A percentile compares a stretch with the other conserved stretches of the same genome.
These are phyloP conservation scores for Enchytraeus crypticus DNA, from an alignment of 2,888 invertebrate species.

Conservation along the genomic window DNA sequence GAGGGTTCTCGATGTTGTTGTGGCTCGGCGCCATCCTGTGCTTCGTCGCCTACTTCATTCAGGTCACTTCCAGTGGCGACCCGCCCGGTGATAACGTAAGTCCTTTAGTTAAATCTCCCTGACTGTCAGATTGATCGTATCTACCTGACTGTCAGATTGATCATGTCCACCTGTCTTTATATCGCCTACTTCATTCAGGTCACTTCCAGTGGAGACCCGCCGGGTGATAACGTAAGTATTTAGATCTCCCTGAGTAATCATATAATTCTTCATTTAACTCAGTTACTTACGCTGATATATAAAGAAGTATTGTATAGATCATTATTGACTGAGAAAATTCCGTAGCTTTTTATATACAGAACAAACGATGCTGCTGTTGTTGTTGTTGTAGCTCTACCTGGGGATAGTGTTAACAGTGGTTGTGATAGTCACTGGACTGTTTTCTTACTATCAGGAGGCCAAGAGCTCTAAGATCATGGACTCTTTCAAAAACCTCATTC, in stretches of 20 bases:
- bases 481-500: too few species aligned
- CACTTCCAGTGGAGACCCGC: conserved; percentile 83
- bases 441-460: conserved; percentile 96
- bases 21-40: conserved; percentile 59
- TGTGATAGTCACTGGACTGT: conserved; percentile 93
- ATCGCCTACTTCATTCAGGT: conserved; percentile 65
- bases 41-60: conserved; percentile 74
- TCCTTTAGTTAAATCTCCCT: too few species aligned
- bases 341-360: neutral
- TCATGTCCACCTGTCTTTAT: conserved; percentile 66
- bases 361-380: neutral
- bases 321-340: neutral
- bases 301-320: too few species aligned
- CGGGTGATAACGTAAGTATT: conserved; percentile 68
- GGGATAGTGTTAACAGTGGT: conserved; percentile 88
- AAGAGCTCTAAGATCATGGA: too few species aligned
- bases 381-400: conserved; percentile 55
- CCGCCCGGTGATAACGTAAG: conserved; percentile 77
- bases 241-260: too few species aligned
- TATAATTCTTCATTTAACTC: neutral
- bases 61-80: conserved; percentile 73
- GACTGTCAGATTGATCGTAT: too few species aligned
- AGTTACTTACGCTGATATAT: too few species aligned
- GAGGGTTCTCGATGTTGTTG: conserved; percentile 42
- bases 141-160: too few species aligned